phyloP scores from a whole-genome alignment of 2,113 vertebrate species.

The Calidris pygmaea region DNA sequence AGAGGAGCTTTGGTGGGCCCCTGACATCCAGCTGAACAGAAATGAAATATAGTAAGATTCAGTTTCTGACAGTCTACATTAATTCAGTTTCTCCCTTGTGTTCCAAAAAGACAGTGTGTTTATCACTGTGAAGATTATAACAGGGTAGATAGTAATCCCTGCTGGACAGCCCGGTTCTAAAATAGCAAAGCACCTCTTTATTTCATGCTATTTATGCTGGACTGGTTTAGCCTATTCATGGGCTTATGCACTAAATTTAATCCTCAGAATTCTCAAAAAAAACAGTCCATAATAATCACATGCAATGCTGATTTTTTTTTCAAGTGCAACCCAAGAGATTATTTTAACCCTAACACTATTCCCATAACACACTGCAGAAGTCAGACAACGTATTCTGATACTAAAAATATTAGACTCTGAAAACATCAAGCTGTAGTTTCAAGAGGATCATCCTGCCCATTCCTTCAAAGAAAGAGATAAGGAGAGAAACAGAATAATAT shows the following conservation, averaged over 20 bases:
- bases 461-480: not conserved
- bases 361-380: not conserved
- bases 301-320: not conserved
- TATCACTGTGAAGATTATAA: not conserved
- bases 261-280: conserved; percentile 47
- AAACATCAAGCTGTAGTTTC: not conserved
- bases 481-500: not conserved
- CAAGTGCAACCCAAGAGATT: not conserved
- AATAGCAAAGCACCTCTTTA: conserved; percentile 33
- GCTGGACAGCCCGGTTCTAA: conserved; percentile 22
- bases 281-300: not conserved
- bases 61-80: not conserved
- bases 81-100: not conserved
- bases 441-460: not conserved
- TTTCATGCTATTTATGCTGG: conserved; percentile 20
- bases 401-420: not conserved
- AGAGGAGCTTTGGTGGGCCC: not conserved
- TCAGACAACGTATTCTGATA: not conserved
- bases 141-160: conserved; percentile 28
- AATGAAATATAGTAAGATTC: not conserved
- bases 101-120: not conserved
- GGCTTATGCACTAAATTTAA: conserved; percentile 30
- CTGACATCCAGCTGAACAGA: not conserved
- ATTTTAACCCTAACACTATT: not conserved
- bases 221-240: conserved; percentile 24